Evolutionary conservation across 2,888 invertebrate genomes (phyloP).

Genomic region (Eulithis testata): DNA sequence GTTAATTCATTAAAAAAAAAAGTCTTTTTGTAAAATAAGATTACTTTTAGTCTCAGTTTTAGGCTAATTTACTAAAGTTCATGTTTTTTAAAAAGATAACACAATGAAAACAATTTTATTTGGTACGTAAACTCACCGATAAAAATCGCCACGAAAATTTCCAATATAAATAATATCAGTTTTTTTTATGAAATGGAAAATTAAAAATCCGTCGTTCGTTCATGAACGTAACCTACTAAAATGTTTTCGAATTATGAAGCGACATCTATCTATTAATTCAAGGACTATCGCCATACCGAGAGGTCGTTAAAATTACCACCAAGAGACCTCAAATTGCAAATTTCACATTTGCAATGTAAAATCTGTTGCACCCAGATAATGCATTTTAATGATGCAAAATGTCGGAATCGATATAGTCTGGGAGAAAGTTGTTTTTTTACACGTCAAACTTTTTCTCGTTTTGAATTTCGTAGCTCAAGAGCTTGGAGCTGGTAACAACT

Average conservation of each 20-base stretch:
- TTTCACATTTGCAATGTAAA: constrained; percentile 83
- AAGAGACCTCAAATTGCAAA: constrained; percentile 70
- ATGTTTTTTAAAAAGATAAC: too few species aligned
- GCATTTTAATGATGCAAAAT: constrained; percentile 85
- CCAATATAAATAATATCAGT: too few species aligned
- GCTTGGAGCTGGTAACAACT: too few species aligned
- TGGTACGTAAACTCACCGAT: too few species aligned
- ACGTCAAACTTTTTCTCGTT: background rate
- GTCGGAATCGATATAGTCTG: constrained; percentile 68
- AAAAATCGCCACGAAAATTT: too few species aligned
- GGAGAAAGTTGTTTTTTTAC: constrained; percentile 26
- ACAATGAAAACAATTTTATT: too few species aligned
- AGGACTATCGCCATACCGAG: constrained; percentile 67
- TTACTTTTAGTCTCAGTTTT: too few species aligned
- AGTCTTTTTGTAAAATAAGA: too few species aligned
- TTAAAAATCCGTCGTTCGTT: background rate
- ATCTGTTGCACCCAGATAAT: constrained; percentile 77
- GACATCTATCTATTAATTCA: constrained; percentile 71
- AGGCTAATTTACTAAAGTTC: too few species aligned
- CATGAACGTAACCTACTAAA: constrained; percentile 37
- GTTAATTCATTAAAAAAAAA: too few species aligned
- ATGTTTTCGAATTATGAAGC: constrained; percentile 53
- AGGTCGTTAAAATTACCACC: constrained; percentile 82
- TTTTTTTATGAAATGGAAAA: background rate
- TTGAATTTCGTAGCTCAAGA: too few species aligned